Evolutionary conservation across 2,888 invertebrate genomes (phyloP).

Genomic region (Scelioninae gen. 2): DNA sequence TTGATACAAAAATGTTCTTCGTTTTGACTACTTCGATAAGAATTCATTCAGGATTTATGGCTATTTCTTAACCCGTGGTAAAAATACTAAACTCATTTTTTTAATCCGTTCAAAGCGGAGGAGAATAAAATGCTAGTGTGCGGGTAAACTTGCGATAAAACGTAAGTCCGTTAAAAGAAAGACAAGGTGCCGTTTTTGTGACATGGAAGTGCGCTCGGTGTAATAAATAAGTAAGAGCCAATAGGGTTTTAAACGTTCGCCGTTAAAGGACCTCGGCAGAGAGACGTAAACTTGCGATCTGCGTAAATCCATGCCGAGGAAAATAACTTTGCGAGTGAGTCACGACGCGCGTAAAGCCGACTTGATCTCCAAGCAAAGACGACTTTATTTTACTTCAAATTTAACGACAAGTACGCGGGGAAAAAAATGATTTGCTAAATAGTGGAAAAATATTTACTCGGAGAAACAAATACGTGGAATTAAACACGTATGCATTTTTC

Average conservation of each 20-base stretch:
- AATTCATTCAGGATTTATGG: constrained; percentile 41
- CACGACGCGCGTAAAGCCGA: constrained; percentile 64
- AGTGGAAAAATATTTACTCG: constrained; percentile 35
- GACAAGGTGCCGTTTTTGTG: constrained; percentile 58
- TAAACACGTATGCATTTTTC: not conserved
- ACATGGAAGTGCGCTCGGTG: constrained; percentile 55
- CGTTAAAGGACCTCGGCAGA: constrained; percentile 69
- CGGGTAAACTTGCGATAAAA: constrained; percentile 53
- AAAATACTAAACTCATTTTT: constrained; percentile 44
- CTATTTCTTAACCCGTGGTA: constrained; percentile 21
- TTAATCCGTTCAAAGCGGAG: constrained; percentile 27
- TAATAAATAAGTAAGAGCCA: constrained; percentile 71
- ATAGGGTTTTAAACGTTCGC: constrained; percentile 69
- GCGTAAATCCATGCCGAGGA: constrained; percentile 64
- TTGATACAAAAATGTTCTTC: too few relatives aligned
- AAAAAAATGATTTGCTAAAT: constrained; percentile 50
- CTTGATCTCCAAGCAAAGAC: constrained; percentile 64
- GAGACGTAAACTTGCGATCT: constrained; percentile 67
- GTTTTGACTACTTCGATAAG: constrained; percentile 8
- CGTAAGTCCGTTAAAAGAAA: constrained; percentile 58
- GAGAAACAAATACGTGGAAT: constrained; percentile 13
- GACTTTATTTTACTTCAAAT: constrained; percentile 71
- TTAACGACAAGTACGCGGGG: constrained; percentile 63
- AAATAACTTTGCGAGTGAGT: constrained; percentile 56
- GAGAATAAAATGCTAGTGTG: constrained; percentile 51